A percentile compares a stretch with the other conserved stretches of the same genome.
Evolutionary conservation across 2,797 vertebrate species (phyloP).

Genomic region (Paedocypris micromegethes): DNA sequence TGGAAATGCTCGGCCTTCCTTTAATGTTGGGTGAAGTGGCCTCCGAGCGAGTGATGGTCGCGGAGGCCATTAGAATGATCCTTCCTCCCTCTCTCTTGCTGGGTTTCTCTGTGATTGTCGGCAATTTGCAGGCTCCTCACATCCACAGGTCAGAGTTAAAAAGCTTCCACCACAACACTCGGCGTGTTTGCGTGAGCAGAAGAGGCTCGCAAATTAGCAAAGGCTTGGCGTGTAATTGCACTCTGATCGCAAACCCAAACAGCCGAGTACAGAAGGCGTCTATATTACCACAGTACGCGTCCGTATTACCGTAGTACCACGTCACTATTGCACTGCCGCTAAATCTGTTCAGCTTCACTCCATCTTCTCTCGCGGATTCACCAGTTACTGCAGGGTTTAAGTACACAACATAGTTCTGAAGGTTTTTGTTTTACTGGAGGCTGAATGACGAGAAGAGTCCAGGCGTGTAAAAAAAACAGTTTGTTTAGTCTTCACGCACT

Average conservation of each 20-base stretch:
- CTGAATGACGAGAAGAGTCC: too few species aligned
- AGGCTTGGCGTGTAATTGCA: slow-evolving; percentile 3
- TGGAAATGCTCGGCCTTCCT: slow-evolving; percentile 39
- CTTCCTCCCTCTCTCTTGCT: slow-evolving; percentile 10
- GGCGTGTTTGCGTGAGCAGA: slow-evolving; percentile 9
- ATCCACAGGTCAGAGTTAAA: slow-evolving; percentile 38
- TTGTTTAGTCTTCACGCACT: too few species aligned
- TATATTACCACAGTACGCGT: too few species aligned
- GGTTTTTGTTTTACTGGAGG: too few species aligned
- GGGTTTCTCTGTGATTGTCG: slow-evolving; percentile 36
- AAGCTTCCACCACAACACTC: not conserved
- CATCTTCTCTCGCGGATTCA: too few species aligned
- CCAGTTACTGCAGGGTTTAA: too few species aligned
- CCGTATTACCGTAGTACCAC: too few species aligned
- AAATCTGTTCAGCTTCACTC: too few species aligned
- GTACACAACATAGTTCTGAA: too few species aligned
- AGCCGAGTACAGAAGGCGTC: not conserved
- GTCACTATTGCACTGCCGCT: too few species aligned
- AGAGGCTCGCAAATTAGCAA: slow-evolving; percentile 17
- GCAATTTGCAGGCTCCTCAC: slow-evolving; percentile 32
- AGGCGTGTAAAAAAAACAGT: too few species aligned
- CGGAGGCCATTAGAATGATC: slow-evolving; percentile 23
- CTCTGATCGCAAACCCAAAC: slow-evolving; percentile 10
- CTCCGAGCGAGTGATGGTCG: slow-evolving; percentile 46
- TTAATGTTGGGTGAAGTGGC: slow-evolving; percentile 43